A percentile compares a stretch with the other conserved stretches of the same genome.
These are phyloP conservation scores for Thelaira solivaga DNA, from an alignment of 2,888 invertebrate genomes.

Conservation along the genomic window DNA sequence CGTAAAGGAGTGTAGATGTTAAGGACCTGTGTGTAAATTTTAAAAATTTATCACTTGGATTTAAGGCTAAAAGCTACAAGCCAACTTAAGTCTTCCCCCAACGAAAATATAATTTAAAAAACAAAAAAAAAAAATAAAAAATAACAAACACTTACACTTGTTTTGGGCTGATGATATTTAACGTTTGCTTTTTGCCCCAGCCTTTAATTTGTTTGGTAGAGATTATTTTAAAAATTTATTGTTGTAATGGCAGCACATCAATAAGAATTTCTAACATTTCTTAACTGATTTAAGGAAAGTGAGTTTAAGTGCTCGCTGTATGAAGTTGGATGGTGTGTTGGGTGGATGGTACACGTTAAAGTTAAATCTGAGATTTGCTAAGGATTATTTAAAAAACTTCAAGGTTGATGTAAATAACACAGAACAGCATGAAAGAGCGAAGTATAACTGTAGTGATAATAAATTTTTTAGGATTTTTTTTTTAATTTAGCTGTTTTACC, in stretches of 20 bases:
- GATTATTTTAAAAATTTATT: not conserved
- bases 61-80: not conserved
- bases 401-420: not conserved
- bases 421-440: conserved; percentile 15
- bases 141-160: conserved; percentile 49
- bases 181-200: not conserved
- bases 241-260: not conserved
- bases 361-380: conserved; percentile 37
- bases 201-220: not conserved
- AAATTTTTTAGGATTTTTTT: no score
- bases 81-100: not conserved
- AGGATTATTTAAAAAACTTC: conserved; percentile 29
- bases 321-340: not conserved
- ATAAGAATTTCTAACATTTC: conserved; percentile 40
- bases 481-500: no score
- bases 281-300: not conserved
- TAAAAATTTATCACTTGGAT: no score
- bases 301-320: no score
- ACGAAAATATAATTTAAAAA: conserved; percentile 1
- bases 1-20: no score
- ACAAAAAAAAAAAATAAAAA: conserved; percentile 21
- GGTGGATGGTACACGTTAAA: not conserved
- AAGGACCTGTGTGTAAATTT: no score
- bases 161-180: not conserved
- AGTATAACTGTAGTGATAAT: conserved; percentile 23